Evolutionary conservation across 2,797 vertebrate genomes (phyloP).

Genomic region (Poeciliopsis infans): DNA sequence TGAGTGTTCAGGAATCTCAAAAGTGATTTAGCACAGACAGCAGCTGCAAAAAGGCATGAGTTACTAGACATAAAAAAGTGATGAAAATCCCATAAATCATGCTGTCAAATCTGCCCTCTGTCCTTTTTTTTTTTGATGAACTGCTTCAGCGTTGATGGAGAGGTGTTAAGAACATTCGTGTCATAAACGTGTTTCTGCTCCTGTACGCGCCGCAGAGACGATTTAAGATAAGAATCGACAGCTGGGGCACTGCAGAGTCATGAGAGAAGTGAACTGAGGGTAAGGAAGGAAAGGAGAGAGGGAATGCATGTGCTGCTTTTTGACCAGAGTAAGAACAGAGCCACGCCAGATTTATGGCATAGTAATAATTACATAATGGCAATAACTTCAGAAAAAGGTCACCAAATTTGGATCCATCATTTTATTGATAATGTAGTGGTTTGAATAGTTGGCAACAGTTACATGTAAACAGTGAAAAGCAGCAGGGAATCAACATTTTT

Average conservation of each 20-base stretch:
- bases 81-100: conserved; percentile 41
- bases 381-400: background rate
- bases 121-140: conserved; percentile 7
- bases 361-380: background rate
- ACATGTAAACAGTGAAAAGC: background rate
- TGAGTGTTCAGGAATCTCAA: background rate
- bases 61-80: conserved; percentile 10
- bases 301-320: background rate
- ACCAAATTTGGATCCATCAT: background rate
- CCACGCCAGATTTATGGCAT: background rate
- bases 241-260: background rate
- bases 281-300: no score
- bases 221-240: background rate
- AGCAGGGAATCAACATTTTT: background rate
- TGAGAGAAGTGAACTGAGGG: background rate
- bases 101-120: conserved; percentile 16
- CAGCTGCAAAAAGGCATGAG: background rate
- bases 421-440: background rate
- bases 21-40: background rate
- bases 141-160: background rate
- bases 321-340: background rate
- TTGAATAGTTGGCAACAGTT: background rate
- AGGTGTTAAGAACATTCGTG: conserved; percentile 2
- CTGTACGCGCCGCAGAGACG: background rate
- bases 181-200: conserved; percentile 13